Percentiles rank a stretch among this genome's conserved stretches.
These are phyloP conservation scores for Drosophila siamana DNA, from an alignment of 2,888 invertebrate genomes.

Conservation along the genomic window DNA sequence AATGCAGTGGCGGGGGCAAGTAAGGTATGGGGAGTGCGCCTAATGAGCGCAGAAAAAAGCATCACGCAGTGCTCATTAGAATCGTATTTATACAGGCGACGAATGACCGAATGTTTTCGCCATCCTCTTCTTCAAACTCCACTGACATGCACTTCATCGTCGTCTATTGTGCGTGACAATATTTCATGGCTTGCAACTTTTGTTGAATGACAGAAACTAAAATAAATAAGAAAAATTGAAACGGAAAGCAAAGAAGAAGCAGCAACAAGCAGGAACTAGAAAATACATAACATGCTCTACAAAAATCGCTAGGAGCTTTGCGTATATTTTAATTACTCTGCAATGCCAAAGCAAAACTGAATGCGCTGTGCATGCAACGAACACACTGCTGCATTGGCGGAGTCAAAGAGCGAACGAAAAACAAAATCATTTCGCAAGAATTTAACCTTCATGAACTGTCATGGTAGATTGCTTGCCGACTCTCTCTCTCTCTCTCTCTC, in stretches of 20 bases:
- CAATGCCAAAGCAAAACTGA: slow-evolving; percentile 40
- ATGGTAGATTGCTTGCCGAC: slow-evolving; percentile 68
- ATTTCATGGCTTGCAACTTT: slow-evolving; percentile 61
- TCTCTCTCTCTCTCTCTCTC: not conserved
- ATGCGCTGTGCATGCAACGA: not conserved
- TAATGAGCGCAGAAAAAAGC: slow-evolving; percentile 56
- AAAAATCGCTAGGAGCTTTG: slow-evolving; percentile 46
- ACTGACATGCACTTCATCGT: not conserved
- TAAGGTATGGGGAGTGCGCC: slow-evolving; percentile 16
- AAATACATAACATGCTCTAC: slow-evolving; percentile 53
- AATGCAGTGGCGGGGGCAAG: not conserved
- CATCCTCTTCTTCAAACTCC: not conserved
- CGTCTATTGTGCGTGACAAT: slow-evolving; percentile 66
- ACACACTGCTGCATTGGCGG: not conserved
- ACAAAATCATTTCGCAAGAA: slow-evolving; percentile 71
- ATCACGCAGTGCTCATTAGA: slow-evolving; percentile 56
- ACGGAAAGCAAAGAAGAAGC: not conserved
- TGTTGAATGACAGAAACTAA: slow-evolving; percentile 41
- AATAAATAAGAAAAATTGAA: not conserved
- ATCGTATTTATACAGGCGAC: slow-evolving; percentile 55
- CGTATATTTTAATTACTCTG: slow-evolving; percentile 68
- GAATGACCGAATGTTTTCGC: slow-evolving; percentile 47
- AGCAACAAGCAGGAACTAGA: too few species aligned
- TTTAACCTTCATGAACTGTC: slow-evolving; percentile 77
- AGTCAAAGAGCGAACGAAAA: slow-evolving; percentile 7